Conservation (phyloP, 2,113 vertebrate species). For the Callocephalon fimbriatum region DNA sequence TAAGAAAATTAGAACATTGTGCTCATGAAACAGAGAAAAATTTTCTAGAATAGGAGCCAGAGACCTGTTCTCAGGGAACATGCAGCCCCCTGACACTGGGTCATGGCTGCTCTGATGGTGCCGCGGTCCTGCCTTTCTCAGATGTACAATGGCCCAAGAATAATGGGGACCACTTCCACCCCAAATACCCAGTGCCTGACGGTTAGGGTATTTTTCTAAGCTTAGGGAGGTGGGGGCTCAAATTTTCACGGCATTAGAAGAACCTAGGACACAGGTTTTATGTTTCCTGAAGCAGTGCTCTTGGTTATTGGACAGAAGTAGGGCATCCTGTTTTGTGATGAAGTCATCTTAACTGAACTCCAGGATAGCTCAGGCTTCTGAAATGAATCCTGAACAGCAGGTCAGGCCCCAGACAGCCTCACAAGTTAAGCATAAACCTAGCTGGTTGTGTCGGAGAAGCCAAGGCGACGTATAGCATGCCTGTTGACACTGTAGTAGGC, state of each 20-base stretch:
- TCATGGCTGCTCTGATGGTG: neutral
- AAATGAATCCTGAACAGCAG: neutral
- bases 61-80: neutral
- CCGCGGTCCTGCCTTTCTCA: neutral
- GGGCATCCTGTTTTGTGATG: neutral
- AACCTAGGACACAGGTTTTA: accelerated
- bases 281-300: neutral
- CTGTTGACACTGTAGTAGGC: neutral
- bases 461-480: accelerated
- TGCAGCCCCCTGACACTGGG: neutral
- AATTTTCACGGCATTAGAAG: neutral
- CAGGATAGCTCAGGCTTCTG: neutral
- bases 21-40: neutral
- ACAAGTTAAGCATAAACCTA: neutral
- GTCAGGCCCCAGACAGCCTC: neutral
- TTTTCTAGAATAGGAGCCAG: neutral
- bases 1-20: neutral
- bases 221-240: neutral
- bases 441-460: neutral
- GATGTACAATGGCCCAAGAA: neutral
- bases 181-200: neutral
- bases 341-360: neutral
- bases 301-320: neutral
- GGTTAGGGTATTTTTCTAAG: neutral
- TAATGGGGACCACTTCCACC: neutral